Conservation (phyloP, 2,888 invertebrate genomes). For the Thysanoteuthis rhombus region DNA sequence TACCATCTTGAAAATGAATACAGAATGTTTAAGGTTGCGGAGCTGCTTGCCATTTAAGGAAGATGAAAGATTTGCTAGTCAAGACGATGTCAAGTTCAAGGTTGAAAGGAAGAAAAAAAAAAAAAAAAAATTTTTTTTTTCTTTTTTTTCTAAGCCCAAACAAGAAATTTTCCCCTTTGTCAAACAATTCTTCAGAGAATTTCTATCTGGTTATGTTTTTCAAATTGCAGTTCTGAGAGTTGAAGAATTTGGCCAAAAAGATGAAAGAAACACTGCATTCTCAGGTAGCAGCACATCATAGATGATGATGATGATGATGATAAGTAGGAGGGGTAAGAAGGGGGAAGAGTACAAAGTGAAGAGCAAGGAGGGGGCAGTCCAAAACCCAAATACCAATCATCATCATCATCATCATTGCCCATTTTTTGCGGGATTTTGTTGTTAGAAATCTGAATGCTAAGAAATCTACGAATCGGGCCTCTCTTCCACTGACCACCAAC, state of each 20-base stretch:
- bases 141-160: no score
- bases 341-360: no score
- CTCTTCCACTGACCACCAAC: background rate
- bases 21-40: background rate
- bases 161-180: background rate
- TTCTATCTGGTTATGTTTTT: background rate
- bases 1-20: background rate
- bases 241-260: background rate
- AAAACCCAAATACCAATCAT: background rate
- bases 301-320: background rate
- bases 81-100: background rate
- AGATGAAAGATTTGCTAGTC: background rate
- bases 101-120: background rate
- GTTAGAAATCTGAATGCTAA: background rate
- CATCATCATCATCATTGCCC: background rate
- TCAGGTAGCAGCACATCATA: background rate
- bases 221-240: background rate
- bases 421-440: no score
- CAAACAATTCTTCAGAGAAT: background rate
- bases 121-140: background rate
- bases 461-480: background rate
- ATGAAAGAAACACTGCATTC: background rate
- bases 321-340: background rate
- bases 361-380: background rate
- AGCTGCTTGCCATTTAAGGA: no score